These are phyloP conservation scores for Pseudachorutes palmiensis DNA, from an alignment of 1,140 invertebrate species.

Conservation along the genomic window DNA sequence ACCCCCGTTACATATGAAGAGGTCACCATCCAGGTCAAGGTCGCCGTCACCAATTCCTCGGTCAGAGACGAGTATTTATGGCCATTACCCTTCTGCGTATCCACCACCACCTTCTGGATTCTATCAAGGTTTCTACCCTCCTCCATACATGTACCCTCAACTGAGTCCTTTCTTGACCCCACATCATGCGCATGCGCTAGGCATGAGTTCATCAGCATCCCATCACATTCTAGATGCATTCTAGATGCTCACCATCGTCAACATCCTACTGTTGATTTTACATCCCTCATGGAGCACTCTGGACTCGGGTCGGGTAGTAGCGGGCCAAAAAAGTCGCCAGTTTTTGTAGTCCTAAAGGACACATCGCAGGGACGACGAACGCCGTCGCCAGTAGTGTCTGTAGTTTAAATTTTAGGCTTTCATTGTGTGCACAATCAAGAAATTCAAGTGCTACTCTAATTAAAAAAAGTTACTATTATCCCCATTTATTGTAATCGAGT, in stretches of 20 bases:
- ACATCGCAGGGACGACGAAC: constrained; percentile 15
- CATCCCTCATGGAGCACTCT: not conserved
- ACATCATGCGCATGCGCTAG: constrained; percentile 26
- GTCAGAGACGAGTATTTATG: not conserved
- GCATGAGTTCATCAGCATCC: not conserved
- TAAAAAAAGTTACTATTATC: too few relatives aligned
- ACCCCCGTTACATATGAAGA: not conserved
- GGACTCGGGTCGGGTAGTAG: not conserved
- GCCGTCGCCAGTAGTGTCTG: constrained; percentile 36
- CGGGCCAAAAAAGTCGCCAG: constrained; percentile 36
- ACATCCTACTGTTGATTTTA: not conserved
- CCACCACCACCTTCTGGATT: constrained; percentile 15
- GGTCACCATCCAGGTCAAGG: constrained; percentile 1
- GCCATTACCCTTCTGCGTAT: not conserved
- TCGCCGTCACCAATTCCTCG: constrained; percentile 3
- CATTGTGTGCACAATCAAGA: too few relatives aligned
- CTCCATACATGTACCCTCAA: constrained; percentile 26
- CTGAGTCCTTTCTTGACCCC: constrained; percentile 24
- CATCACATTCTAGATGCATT: constrained; percentile 14
- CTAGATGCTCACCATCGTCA: constrained; percentile 15
- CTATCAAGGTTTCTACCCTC: constrained; percentile 33
- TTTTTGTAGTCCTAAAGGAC: constrained; percentile 31
- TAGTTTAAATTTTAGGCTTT: constrained; percentile 35
- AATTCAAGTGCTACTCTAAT: too few relatives aligned
- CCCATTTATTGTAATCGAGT: too few relatives aligned